Base-by-base conservation (phyloP, 2,888 invertebrate genomes). In the Coremacera marginata region DNA sequence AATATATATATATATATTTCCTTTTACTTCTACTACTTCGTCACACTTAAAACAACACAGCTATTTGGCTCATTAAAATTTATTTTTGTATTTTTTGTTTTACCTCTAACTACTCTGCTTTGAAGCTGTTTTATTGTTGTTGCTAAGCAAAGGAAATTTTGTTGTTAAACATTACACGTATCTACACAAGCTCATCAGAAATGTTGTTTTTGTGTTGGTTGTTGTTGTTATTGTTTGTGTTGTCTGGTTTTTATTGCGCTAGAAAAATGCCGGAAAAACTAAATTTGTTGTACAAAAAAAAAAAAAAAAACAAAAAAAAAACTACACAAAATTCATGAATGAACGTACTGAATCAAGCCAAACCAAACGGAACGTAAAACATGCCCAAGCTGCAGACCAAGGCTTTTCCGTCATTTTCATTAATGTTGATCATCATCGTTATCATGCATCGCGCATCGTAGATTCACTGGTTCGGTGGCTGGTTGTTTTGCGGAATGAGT, bases 301-400 rank as follows among this genome's bases (percentile, higher is more conserved):
- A 62, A 31, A 31, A 37, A 37, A 44, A 44, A 1, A 44, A 11
- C 11, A 2, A 44, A 44, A 1, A 44, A 44, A 44, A 44, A 44
- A 44, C 44, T 44, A 3, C 63, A n/a, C 34, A 16, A 19, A 34
- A 63, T 31, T 63, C 34, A 34, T 63, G 63, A 63, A 63, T 63
- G 63, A 31, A 27, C 8, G 31, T 16, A 34, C 11, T 44, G 44
- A 44, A 44, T 11, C 44, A 44, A 44, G 11, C 44, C 14, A 44
- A 44, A 44, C 44, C 44, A 44, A 44, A 44, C 44, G 11, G 63
- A 63, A 63, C 34, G 63, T 63, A n/a, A 63, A 63, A 34, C 63
- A 34, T 63, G 63, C 1, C 2, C 27, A 27, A 60, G 60, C 14
- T 27, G 60, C 60, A 44, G 44, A 44, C 44, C 44, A 44, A 44